A percentile compares a stretch with the other conserved stretches of the same genome.
These are phyloP conservation scores for Steatornis caripensis DNA, from an alignment of 2,113 vertebrate species.

Conservation along the genomic window DNA sequence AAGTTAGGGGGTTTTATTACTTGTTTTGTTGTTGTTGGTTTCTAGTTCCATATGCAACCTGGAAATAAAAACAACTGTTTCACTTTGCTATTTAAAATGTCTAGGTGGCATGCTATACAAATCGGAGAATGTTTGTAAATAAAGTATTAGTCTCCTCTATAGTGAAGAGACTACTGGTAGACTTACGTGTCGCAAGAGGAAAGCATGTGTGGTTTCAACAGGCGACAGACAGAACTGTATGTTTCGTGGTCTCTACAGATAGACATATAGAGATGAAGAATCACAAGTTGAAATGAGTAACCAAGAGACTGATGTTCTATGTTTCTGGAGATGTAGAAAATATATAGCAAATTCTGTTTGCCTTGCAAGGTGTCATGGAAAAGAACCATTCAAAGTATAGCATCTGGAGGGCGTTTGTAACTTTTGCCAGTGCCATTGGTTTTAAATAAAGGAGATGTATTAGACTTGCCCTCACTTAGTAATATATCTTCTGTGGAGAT, in stretches of 20 bases:
- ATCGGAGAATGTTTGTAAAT: not conserved
- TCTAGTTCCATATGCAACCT: not conserved
- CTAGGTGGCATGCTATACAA: not conserved
- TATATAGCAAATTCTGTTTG: conserved; percentile 59
- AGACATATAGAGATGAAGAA: conserved; percentile 42
- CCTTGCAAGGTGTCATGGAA: conserved; percentile 46
- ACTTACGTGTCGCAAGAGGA: not conserved
- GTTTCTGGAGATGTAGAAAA: conserved; percentile 74
- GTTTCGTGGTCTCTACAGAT: conserved; percentile 11
- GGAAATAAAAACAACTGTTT: not conserved
- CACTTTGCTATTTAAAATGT: not conserved
- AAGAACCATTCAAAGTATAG: not conserved
- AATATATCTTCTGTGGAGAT: too few species aligned
- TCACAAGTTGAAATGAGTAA: conserved; percentile 1
- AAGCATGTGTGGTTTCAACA: not conserved
- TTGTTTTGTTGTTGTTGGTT: not conserved
- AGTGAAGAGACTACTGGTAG: not conserved
- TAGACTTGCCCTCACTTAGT: not conserved
- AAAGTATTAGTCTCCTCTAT: not conserved
- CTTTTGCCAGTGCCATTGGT: not conserved
- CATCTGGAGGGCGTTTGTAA: not conserved
- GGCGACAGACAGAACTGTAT: not conserved
- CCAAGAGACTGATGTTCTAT: conserved; percentile 25
- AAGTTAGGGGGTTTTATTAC: not conserved
- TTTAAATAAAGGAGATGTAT: not conserved